Evolutionary conservation across 2,888 invertebrate genomes (phyloP).

Genomic region (Ophion ellenae): DNA sequence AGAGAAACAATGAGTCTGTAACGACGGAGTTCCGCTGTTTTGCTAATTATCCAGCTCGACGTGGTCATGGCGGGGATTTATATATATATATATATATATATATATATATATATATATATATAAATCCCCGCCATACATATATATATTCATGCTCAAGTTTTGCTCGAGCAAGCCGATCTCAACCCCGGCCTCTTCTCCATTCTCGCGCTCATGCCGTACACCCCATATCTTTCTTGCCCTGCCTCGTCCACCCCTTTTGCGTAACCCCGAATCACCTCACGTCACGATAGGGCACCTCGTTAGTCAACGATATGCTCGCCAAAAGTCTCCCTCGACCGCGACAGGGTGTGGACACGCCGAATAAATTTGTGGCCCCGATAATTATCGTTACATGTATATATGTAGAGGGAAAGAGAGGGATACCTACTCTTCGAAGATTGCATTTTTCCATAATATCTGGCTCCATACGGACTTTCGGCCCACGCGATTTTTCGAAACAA

Average conservation of each 20-base stretch:
- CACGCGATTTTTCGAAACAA: background rate
- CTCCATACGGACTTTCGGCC: background rate
- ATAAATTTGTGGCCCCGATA: slow-evolving; percentile 45
- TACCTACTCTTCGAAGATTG: background rate
- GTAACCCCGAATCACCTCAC: slow-evolving; percentile 68
- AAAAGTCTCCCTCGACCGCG: slow-evolving; percentile 35
- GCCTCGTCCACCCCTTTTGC: slow-evolving; percentile 65
- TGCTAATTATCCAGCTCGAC: slow-evolving; percentile 76
- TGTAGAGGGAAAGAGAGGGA: background rate
- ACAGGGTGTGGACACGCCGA: slow-evolving; percentile 49
- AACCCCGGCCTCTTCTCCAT: slow-evolving; percentile 31
- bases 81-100: slow-evolving; percentile 11
- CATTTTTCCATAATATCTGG: background rate
- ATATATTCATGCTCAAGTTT: background rate
- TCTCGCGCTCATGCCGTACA: slow-evolving; percentile 16
- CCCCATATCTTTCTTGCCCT: slow-evolving; percentile 49
- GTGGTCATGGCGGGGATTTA: slow-evolving; percentile 48
- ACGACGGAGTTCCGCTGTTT: slow-evolving; percentile 76
- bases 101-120: slow-evolving; percentile 13
- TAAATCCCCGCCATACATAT: slow-evolving; percentile 17
- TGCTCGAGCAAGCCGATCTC: slow-evolving; percentile 24
- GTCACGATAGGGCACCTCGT: slow-evolving; percentile 75
- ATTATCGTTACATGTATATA: background rate
- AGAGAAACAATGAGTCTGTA: slow-evolving; percentile 70
- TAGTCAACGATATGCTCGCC: slow-evolving; percentile 70